Evolutionary conservation across 2,888 invertebrate species (phyloP).

Genomic region (Cistogaster globosa): DNA sequence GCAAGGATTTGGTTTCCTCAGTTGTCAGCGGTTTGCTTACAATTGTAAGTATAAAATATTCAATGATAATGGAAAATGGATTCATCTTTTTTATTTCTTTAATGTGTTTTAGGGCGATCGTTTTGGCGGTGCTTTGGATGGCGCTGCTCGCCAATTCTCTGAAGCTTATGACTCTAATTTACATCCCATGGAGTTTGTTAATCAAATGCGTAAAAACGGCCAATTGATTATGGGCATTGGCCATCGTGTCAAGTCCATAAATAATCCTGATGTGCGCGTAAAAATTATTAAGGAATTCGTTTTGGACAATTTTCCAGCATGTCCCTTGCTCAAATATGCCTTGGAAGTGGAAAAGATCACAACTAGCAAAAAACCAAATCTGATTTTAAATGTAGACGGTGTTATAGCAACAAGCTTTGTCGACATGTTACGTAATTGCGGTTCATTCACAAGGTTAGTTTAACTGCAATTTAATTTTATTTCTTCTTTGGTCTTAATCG

Average conservation of each 20-base stretch:
- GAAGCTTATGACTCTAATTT: conserved; percentile 97
- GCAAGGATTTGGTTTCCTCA: conserved; percentile 98
- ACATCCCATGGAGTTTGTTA: conserved; percentile 99
- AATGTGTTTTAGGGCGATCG: conserved; percentile 91
- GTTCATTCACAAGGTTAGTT: conserved; percentile 93
- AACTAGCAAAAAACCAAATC: conserved; percentile 99
- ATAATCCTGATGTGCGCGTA: conserved; percentile 99
- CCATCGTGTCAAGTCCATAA: conserved; percentile 95
- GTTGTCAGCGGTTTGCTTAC: conserved; percentile 98
- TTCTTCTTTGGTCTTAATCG: neutral
- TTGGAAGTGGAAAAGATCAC: conserved; percentile 99
- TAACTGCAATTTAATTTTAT: neutral
- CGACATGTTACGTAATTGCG: conserved; percentile 96
- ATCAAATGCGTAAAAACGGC: conserved; percentile 97
- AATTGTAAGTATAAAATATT: conserved; percentile 88
- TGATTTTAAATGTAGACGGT: conserved; percentile 99
- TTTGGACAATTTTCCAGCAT: conserved; percentile 95
- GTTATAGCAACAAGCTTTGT: conserved; percentile 99
- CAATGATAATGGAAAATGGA: too few relatives aligned
- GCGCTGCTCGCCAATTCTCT: conserved; percentile 98
- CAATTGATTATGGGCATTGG: conserved; percentile 99
- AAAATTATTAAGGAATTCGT: conserved; percentile 98
- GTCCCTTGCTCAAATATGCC: conserved; percentile 97
- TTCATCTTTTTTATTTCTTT: neutral
- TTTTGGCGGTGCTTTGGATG: conserved; percentile 99